Conservation (phyloP, 2,888 invertebrate genomes). For the Temnothorax rugatulus region DNA sequence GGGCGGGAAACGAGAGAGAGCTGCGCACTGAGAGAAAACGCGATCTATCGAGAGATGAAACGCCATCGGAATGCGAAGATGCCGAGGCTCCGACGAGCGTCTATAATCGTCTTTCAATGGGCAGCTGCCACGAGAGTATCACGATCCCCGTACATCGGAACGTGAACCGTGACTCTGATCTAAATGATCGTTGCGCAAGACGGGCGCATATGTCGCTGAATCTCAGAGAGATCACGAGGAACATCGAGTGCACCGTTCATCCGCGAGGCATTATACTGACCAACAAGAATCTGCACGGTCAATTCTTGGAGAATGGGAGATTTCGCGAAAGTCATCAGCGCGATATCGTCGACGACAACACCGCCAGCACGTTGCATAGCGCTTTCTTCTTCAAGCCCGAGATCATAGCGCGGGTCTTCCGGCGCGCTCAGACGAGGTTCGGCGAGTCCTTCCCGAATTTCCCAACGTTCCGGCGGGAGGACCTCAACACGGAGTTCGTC, state of each 20-base stretch:
- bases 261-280: conserved; percentile 40
- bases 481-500: not conserved
- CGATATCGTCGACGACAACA: conserved; percentile 50
- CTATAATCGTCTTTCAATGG: not conserved
- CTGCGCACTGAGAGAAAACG: conserved; percentile 58
- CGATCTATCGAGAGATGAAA: not conserved
- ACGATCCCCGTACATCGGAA: not conserved
- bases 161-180: not conserved
- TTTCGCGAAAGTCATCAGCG: conserved; percentile 27
- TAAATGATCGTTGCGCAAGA: not conserved
- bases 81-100: not conserved
- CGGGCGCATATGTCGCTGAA: conserved; percentile 8
- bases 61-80: conserved; percentile 1
- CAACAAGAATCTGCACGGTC: conserved; percentile 38
- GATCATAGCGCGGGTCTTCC: conserved; percentile 43
- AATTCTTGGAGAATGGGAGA: not conserved
- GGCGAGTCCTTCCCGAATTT: conserved; percentile 5
- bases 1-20: conserved; percentile 66
- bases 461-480: not conserved
- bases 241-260: conserved; percentile 44
- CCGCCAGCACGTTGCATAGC: conserved; percentile 27
- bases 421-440: not conserved
- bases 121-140: not conserved
- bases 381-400: conserved; percentile 57
- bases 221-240: conserved; percentile 53